Conservation (phyloP, 37 sponge, comb jelly and placozoan species). For the Theonella swinhoei region DNA sequence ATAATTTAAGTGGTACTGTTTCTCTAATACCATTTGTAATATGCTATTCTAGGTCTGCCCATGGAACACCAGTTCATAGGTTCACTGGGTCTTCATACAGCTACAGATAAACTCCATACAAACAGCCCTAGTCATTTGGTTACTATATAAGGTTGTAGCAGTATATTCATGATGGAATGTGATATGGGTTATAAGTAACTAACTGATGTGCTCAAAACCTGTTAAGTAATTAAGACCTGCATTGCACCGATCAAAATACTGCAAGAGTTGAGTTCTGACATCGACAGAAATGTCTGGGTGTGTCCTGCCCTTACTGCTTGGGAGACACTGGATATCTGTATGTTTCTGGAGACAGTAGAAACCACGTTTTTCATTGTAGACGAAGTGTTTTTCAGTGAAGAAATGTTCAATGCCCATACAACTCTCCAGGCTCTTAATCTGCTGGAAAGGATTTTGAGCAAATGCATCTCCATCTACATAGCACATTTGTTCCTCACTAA, state of each 20-base stretch:
- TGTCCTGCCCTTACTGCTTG: slow-evolving; percentile 68
- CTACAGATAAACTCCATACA: no score
- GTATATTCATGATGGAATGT: no score
- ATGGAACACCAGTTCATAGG: no score
- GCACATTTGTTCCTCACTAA: slow-evolving; percentile 67
- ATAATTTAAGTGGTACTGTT: no score
- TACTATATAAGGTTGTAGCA: no score
- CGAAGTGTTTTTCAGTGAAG: slow-evolving; percentile 63
- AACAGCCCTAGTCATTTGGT: no score
- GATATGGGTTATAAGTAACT: no score
- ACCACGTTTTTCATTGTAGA: slow-evolving; percentile 31
- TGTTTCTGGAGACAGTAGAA: slow-evolving; percentile 66
- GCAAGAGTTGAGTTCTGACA: slow-evolving; percentile 28
- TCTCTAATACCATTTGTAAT: no score
- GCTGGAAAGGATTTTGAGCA: slow-evolving; percentile 58
- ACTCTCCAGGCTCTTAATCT: slow-evolving; percentile 47
- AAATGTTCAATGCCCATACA: slow-evolving; percentile 62
- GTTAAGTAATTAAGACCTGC: slow-evolving; percentile 11
- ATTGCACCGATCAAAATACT: slow-evolving; percentile 52
- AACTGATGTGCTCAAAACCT: no score
- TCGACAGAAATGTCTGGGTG: slow-evolving; percentile 65
- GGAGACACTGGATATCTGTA: slow-evolving; percentile 18
- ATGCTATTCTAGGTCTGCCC: no score
- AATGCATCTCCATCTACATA: slow-evolving; percentile 83
- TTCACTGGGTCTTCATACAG: no score